phyloP scores from a whole-genome alignment of 1,140 invertebrate genomes.

The Hylaeus volcanicus region DNA sequence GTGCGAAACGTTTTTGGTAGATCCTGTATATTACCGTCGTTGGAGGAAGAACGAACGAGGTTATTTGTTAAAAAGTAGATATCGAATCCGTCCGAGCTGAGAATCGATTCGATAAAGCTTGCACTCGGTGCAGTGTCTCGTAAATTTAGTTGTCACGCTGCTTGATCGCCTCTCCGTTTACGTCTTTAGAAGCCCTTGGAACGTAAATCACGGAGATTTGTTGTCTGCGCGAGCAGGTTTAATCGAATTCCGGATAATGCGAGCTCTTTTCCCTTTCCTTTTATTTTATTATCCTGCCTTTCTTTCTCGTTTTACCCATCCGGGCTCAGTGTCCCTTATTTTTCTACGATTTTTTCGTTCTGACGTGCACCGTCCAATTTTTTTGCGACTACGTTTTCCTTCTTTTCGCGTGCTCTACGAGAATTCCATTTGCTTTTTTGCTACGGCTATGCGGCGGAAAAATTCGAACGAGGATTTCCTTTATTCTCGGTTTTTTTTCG shows the following conservation, averaged over 20 bases:
- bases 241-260: constrained; percentile 42
- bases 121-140: not conserved
- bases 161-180: constrained; percentile 42
- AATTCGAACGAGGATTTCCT: too few relatives aligned
- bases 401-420: too few relatives aligned
- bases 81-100: not conserved
- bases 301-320: not conserved
- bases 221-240: constrained; percentile 39
- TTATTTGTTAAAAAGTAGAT: not conserved
- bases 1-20: too few relatives aligned
- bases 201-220: constrained; percentile 46
- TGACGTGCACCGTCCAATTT: too few relatives aligned
- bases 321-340: too few relatives aligned
- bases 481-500: too few relatives aligned
- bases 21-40: too few relatives aligned
- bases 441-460: not conserved
- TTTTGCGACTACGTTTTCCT: too few relatives aligned
- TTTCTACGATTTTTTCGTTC: not conserved
- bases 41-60: too few relatives aligned
- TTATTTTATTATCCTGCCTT: too few relatives aligned
- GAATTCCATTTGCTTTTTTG: not conserved
- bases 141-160: constrained; percentile 37
- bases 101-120: not conserved
- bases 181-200: constrained; percentile 43
- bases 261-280: not conserved